Evolutionary conservation across 2,888 invertebrate species (phyloP).

Genomic region (Nomada ferruginata): DNA sequence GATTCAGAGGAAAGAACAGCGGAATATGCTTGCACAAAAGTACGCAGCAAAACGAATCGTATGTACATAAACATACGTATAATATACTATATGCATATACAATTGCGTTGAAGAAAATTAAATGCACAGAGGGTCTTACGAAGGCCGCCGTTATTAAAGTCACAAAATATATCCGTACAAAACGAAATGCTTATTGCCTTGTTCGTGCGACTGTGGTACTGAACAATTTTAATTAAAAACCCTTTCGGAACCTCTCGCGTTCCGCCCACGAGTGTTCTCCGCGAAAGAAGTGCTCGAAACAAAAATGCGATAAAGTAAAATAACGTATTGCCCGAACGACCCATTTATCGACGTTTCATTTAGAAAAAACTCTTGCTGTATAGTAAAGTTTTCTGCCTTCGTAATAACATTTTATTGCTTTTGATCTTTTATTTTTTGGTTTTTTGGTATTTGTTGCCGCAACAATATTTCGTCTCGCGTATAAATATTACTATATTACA

Average conservation of each 20-base stretch:
- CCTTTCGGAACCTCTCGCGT: slow-evolving; percentile 1
- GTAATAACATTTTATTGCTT: slow-evolving; percentile 3
- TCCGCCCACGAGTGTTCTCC: neutral
- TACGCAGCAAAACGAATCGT: neutral
- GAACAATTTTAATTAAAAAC: slow-evolving; percentile 52
- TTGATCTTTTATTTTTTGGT: neutral
- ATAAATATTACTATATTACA: no score
- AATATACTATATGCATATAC: neutral
- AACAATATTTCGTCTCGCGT: no score
- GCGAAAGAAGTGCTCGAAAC: neutral
- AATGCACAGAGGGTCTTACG: slow-evolving; percentile 21
- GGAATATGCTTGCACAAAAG: neutral
- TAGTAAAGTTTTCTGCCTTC: neutral
- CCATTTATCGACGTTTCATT: slow-evolving; percentile 34
- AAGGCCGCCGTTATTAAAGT: slow-evolving; percentile 17
- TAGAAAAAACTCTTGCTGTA: slow-evolving; percentile 6
- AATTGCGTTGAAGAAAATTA: slow-evolving; percentile 14
- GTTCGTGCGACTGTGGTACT: slow-evolving; percentile 11
- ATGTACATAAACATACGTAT: neutral
- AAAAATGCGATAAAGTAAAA: neutral
- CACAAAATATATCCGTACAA: slow-evolving; percentile 19
- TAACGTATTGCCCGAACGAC: slow-evolving; percentile 30
- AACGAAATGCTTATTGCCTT: slow-evolving; percentile 39
- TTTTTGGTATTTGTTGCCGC: no score
- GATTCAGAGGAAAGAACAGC: slow-evolving; percentile 3